These are phyloP conservation scores for Aphis gossypii DNA, from an alignment of 1,140 invertebrate genomes.

Conservation along the genomic window DNA sequence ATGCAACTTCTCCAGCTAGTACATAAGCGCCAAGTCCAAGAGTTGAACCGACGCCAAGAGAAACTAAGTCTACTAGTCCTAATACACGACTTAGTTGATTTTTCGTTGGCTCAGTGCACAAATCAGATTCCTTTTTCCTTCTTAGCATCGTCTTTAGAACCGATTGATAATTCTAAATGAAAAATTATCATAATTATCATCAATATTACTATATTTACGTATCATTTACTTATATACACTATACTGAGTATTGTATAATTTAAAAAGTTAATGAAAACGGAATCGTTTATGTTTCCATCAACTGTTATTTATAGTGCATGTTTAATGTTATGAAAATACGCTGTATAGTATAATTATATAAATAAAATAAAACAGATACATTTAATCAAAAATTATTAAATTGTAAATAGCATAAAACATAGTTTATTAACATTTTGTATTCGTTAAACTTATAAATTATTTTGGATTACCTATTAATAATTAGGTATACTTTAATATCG, in stretches of 20 bases:
- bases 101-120: constrained; percentile 41
- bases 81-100: constrained; percentile 75
- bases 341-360: not conserved
- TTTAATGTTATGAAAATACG: not conserved
- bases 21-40: constrained; percentile 93
- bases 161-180: not conserved
- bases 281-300: not conserved
- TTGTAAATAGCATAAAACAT: not conserved
- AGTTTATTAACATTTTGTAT: not conserved
- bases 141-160: not conserved
- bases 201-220: not conserved
- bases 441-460: not conserved
- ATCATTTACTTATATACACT: not conserved
- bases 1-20: constrained; percentile 87
- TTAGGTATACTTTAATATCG: not conserved
- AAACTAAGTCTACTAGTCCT: constrained; percentile 78
- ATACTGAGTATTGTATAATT: not conserved
- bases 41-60: constrained; percentile 86
- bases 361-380: not conserved
- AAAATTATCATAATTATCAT: not conserved
- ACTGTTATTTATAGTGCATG: not conserved
- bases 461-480: not conserved
- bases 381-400: not conserved
- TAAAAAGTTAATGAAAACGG: not conserved
- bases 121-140: constrained; percentile 40